Evolutionary conservation across 1,140 invertebrate species (phyloP), one percentile per base, ranked within the genome.

Genomic region (Drosophila murphyi): DNA sequence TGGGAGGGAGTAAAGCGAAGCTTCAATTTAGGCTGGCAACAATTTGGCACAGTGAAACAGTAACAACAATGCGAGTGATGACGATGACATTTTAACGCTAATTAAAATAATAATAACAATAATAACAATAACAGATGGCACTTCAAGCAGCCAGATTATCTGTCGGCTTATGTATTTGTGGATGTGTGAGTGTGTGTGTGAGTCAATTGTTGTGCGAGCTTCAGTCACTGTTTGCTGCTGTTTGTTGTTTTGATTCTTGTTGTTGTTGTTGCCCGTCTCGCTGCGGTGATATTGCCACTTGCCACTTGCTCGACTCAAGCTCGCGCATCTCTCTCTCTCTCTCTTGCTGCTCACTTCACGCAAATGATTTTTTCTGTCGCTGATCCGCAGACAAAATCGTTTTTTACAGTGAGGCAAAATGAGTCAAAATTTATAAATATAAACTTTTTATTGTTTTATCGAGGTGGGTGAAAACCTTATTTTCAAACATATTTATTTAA

Each of bases 71-170:
- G 52, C 39, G 12, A 71, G 57, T 51, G 72, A 88, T 88, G 83
- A 80, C 76, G 76, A 76, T 77, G 78, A 77, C 70, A 79, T 87
- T 87, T 83, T 54, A 80, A 83, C 83, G 83, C 83, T 87, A 87
- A 87, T 87, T 87, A 87, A 74, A 87, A 87, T 88, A 87, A 86
- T 78, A 86, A 86, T 80, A 82, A 88, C 79, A 87, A 87, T 64
- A 82, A 87, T 65, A 70, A 70, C 64, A 71, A 75, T 71, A 75
- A 88, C 82, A 88, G 79, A 61, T 87, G 83, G 69, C 83, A 87
- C 83, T 87, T 67, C 64, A 87, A 78, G 48, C 72, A 63, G 73
- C 67, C 82, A 83, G 83, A 87, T 83, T 77, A 87, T 88, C 79
- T 75, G 55, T 43, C 65, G 29, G 47, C 51, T 50, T 47, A n/a